These are phyloP conservation scores for Selenia dentaria DNA, from an alignment of 2,888 invertebrate genomes.

Conservation along the genomic window DNA sequence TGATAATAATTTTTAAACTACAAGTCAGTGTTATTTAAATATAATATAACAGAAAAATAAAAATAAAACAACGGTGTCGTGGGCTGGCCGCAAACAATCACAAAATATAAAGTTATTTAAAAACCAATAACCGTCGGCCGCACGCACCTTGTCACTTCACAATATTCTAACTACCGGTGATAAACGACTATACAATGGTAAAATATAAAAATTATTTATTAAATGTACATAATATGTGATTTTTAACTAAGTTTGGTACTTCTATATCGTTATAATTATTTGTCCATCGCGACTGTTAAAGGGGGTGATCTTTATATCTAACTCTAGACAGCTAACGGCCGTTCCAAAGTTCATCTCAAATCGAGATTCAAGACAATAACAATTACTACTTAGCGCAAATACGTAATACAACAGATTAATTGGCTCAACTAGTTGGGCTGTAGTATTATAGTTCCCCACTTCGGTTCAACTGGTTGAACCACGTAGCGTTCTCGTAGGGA, in stretches of 20 bases:
- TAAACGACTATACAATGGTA: constrained; percentile 83
- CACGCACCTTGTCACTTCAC: constrained; percentile 56
- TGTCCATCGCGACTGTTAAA: constrained; percentile 60
- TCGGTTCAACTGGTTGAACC: no score
- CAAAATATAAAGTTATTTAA: constrained; percentile 45
- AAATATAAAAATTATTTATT: constrained; percentile 80
- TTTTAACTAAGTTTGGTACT: constrained; percentile 84
- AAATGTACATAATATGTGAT: constrained; percentile 83
- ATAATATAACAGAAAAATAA: constrained; percentile 79
- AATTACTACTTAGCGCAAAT: neutral
- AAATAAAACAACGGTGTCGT: constrained; percentile 75
- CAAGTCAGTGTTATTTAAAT: constrained; percentile 84
- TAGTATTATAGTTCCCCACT: no score
- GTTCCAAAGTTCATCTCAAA: neutral
- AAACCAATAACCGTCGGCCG: constrained; percentile 48
- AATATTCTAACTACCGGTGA: constrained; percentile 74
- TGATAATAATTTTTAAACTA: constrained; percentile 84
- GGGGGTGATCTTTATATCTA: constrained; percentile 57
- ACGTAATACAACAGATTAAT: neutral
- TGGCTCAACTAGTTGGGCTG: no score
- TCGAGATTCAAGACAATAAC: constrained; percentile 11
- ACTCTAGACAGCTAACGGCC: constrained; percentile 64
- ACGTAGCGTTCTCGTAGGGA: no score
- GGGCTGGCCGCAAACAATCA: constrained; percentile 58
- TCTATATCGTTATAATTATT: constrained; percentile 71